Evolutionary conservation across 2,113 vertebrate genomes (phyloP).

Genomic region (Halcyon senegalensis): DNA sequence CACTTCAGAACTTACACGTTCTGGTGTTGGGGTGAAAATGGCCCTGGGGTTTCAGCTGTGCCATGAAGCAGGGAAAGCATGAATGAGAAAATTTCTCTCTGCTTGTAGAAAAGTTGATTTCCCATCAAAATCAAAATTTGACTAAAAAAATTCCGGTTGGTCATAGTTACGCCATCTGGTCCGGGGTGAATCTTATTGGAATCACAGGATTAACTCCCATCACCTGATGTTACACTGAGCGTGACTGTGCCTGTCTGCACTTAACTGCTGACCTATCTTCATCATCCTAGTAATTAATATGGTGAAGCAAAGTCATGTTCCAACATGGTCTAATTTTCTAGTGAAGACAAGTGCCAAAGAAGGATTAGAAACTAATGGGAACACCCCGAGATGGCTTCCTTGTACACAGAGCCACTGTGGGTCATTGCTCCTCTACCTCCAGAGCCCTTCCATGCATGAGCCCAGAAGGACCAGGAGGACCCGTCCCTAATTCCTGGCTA

Average conservation of each 20-base stretch:
- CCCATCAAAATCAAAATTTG: neutral
- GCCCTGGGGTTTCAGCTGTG: neutral
- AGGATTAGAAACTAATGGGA: slow-evolving; percentile 12
- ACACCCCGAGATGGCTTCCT: neutral
- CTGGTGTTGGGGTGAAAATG: neutral
- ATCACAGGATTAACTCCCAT: neutral
- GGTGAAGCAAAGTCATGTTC: slow-evolving; percentile 38
- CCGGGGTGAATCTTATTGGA: neutral
- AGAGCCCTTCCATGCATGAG: neutral
- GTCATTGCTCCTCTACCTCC: neutral
- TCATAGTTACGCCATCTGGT: neutral
- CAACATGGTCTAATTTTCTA: slow-evolving; percentile 28
- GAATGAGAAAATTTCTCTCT: neutral
- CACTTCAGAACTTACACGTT: neutral
- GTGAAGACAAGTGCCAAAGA: neutral
- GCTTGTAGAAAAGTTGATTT: neutral
- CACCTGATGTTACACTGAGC: neutral
- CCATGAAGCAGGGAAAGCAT: neutral
- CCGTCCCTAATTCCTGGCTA: neutral
- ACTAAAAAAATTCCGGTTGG: neutral
- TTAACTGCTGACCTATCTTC: slow-evolving; percentile 63
- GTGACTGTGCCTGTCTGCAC: slow-evolving; percentile 29
- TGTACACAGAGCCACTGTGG: rapidly evolving
- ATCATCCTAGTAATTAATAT: slow-evolving; percentile 43
- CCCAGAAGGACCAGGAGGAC: neutral